A percentile compares a stretch with the other conserved stretches of the same genome.
Evolutionary conservation across 2,797 vertebrate species (phyloP).

Genomic region (Cyprinella venusta): DNA sequence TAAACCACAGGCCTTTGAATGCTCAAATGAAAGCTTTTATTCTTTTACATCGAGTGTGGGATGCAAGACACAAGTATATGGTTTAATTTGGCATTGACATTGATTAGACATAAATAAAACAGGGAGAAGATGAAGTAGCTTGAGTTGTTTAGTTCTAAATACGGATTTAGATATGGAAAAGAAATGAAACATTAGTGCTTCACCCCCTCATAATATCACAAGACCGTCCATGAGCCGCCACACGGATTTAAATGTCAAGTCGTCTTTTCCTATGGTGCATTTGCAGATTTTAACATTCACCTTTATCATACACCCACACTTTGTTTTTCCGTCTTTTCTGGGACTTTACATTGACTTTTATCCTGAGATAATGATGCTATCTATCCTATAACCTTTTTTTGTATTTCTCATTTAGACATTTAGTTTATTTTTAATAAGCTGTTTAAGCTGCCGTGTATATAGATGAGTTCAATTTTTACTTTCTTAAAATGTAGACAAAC

Average conservation of each 20-base stretch:
- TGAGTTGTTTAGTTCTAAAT: constrained; percentile 32
- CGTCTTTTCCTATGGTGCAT: constrained; percentile 1
- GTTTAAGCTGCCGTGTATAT: not conserved
- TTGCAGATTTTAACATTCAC: not conserved
- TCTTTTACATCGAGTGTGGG: constrained; percentile 31
- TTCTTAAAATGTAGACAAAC: not conserved
- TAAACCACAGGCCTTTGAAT: constrained; percentile 32
- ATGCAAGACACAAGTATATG: constrained; percentile 23
- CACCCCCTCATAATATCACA: constrained; percentile 7
- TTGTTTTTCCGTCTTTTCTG: not conserved
- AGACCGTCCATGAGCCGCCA: not conserved
- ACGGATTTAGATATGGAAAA: constrained; percentile 13
- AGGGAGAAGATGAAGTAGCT: constrained; percentile 8
- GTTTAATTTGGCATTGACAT: constrained; percentile 28
- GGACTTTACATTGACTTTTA: not conserved
- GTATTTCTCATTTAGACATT: constrained; percentile 9
- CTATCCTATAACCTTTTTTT: not conserved
- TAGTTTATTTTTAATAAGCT: not conserved
- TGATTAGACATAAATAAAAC: constrained; percentile 35
- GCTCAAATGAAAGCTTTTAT: constrained; percentile 38
- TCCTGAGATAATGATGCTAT: not conserved
- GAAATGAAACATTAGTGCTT: constrained; percentile 16
- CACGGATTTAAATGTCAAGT: constrained; percentile 19
- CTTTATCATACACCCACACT: not conserved
- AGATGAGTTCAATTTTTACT: not conserved